phyloP scores from a whole-genome alignment of 2,888 invertebrate species.

The Deilephila elpenor region DNA sequence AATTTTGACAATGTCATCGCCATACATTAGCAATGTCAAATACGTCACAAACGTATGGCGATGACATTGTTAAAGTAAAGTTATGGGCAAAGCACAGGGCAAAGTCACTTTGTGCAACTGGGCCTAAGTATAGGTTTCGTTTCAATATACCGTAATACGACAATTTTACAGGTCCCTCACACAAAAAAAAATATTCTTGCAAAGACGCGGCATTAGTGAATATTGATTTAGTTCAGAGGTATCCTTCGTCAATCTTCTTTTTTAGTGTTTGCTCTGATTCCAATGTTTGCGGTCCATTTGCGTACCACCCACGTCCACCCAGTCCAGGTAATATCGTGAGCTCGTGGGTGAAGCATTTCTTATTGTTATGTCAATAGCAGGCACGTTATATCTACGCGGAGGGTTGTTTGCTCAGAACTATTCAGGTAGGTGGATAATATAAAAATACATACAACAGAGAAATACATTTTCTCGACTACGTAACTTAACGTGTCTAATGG shows the following conservation, averaged over 20 bases:
- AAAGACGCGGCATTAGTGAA: background rate
- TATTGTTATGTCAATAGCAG: background rate
- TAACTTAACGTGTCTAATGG: too few relatives aligned
- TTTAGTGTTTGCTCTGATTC: background rate
- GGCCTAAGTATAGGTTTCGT: too few relatives aligned
- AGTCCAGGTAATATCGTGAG: background rate
- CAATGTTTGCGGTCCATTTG: background rate
- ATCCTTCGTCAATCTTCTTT: background rate
- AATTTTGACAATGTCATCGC: too few relatives aligned
- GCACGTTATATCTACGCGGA: background rate
- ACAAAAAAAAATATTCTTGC: background rate
- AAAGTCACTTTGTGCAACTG: too few relatives aligned
- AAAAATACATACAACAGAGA: background rate
- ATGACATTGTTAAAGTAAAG: too few relatives aligned
- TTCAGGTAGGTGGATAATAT: background rate
- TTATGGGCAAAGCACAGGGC: too few relatives aligned
- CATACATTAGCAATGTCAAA: too few relatives aligned
- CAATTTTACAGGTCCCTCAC: background rate
- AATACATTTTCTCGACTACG: too few relatives aligned
- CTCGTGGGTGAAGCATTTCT: background rate
- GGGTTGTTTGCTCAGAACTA: background rate
- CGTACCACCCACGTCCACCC: background rate
- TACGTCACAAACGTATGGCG: too few relatives aligned
- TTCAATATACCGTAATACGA: too few relatives aligned
- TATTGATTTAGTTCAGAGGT: background rate